phyloP scores from a whole-genome alignment of 1,140 invertebrate genomes.

The Acromyrmex charruanus region DNA sequence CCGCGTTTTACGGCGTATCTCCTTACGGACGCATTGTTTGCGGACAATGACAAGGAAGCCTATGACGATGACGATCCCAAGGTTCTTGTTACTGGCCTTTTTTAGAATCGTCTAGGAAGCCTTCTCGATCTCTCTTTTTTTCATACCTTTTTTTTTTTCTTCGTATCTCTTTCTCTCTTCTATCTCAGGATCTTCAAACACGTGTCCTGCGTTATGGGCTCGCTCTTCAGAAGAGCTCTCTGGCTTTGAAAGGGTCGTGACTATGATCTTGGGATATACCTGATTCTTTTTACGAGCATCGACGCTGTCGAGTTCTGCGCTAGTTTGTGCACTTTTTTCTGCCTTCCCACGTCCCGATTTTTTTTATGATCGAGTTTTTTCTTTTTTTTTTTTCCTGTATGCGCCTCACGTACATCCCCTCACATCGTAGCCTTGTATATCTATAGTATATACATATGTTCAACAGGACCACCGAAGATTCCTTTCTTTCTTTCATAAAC shows the following conservation, averaged over 20 bases:
- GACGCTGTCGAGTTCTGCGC: not conserved
- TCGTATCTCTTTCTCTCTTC: not conserved
- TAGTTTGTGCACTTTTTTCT: conserved; percentile 26
- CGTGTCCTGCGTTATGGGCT: conserved; percentile 22
- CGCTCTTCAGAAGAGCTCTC: conserved; percentile 29
- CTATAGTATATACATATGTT: not conserved
- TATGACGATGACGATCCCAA: conserved; percentile 23
- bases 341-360: conserved; percentile 39
- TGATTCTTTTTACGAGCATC: conserved; percentile 36
- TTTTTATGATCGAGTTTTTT: conserved; percentile 2
- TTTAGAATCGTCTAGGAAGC: conserved; percentile 21
- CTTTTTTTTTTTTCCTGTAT: not conserved
- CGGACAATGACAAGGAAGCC: conserved; percentile 45
- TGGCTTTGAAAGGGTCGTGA: conserved; percentile 9
- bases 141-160: not conserved
- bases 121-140: conserved; percentile 1
- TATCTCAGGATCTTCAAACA: conserved; percentile 3
- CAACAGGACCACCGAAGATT: not conserved
- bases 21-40: conserved; percentile 50
- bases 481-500: not conserved
- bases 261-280: conserved; percentile 14
- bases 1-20: conserved; percentile 41
- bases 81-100: conserved; percentile 20
- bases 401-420: not conserved
- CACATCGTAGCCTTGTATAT: not conserved